Base-by-base conservation (phyloP, 1,140 invertebrate genomes). In the Caenorhabditis briggsae region DNA sequence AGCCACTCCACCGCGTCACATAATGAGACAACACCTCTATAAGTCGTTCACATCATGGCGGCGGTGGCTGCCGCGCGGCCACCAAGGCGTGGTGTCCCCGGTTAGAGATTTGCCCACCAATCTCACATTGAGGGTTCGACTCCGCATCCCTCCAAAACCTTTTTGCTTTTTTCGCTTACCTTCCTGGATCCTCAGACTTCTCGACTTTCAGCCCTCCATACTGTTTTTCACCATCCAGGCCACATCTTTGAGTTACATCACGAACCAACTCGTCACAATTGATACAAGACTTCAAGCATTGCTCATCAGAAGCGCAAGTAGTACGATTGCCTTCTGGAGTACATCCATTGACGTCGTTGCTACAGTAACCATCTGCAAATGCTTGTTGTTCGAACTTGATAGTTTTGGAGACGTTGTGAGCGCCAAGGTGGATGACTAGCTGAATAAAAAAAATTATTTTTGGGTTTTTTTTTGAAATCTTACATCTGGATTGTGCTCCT, bases 381-480 rank as follows among this genome's bases (percentile, higher is more conserved):
- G 82, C 82, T 20, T 58, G 53, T 58, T 58, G 58, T 14, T 83
- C 82, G 58, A 58, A 58, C 16, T 61, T 41, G 20, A 83, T 83
- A 5, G 58, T 59, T 43, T 83, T 83, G 0, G 33, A 2, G 23
- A 43, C 82, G 2, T 20, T 53, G 41, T 83, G 82, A 53, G 43
- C 82, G 3, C 82, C 82, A 25, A 83, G 82, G 41, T 83, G 82
- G n/a, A 83, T 83, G 14, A 83, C 82, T 20, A 83, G 14, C 82
- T 83, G n/a, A 20, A 83, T 41, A 58, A 5, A 23, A 5, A 23
- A 16, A 16, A 12, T 18, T 7, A 12, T 50, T 55, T 18, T 12
- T 33, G 2, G 0, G 2, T 12, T 12, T 12, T 58, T 5, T n/a
- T 58, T n/a, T n/a, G n/a, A 58, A 14, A n/a, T 25, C 82, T 56